Evolutionary conservation across 2,888 invertebrate genomes (phyloP).

Genomic region (Oegoconia quadripuncta): DNA sequence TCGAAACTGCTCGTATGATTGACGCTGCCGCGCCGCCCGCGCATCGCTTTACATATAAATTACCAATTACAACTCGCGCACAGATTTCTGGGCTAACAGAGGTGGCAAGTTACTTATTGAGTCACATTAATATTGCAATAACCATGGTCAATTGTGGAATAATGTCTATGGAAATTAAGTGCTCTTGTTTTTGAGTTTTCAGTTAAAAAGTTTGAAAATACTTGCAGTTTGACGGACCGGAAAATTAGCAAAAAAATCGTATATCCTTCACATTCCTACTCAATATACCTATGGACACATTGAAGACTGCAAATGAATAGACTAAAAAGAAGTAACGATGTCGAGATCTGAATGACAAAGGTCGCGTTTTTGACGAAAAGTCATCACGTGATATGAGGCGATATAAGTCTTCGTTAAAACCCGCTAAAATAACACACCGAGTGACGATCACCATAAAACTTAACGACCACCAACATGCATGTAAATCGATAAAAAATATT

Average conservation of each 20-base stretch:
- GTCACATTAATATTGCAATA: neutral
- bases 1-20: slow-evolving; percentile 38
- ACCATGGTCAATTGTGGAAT: neutral
- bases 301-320: too few species aligned
- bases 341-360: too few species aligned
- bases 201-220: neutral
- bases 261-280: too few species aligned
- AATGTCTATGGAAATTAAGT: neutral
- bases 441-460: slow-evolving; percentile 5
- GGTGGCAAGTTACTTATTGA: slow-evolving; percentile 29
- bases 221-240: neutral
- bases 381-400: too few species aligned
- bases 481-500: neutral
- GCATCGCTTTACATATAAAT: slow-evolving; percentile 73
- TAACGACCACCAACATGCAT: slow-evolving; percentile 1
- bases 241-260: too few species aligned
- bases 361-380: too few species aligned
- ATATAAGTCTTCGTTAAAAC: neutral
- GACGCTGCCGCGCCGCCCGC: slow-evolving; percentile 52
- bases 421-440: neutral
- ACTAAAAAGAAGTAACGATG: too few species aligned
- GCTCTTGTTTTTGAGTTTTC: too few species aligned
- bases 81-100: slow-evolving; percentile 32
- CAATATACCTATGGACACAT: too few species aligned
- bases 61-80: slow-evolving; percentile 50